Conservation (phyloP, 2,888 invertebrate species). For the Piscicola geometra region DNA sequence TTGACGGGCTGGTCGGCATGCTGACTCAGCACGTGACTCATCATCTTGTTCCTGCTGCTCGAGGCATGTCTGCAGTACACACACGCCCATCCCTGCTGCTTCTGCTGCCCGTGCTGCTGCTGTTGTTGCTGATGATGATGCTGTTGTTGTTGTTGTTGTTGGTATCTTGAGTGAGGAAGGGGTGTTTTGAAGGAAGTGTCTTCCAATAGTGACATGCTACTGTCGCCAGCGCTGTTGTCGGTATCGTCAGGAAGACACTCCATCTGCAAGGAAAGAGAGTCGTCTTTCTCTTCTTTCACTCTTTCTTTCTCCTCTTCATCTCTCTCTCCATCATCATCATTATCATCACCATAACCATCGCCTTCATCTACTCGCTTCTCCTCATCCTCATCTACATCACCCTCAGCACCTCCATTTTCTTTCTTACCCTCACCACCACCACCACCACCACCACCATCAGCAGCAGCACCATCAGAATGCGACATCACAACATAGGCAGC, state of each 20-base stretch:
- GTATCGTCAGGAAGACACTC: background rate
- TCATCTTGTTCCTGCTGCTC: conserved; percentile 19
- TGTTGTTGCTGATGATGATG: too few relatives aligned
- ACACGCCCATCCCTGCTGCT: conserved; percentile 17
- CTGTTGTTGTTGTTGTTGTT: too few relatives aligned
- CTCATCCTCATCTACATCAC: background rate
- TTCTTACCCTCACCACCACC: background rate
- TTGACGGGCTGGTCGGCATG: conserved; percentile 22
- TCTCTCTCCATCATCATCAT: background rate
- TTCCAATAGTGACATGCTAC: too few relatives aligned
- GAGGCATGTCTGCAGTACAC: conserved; percentile 15
- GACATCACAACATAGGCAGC: too few relatives aligned
- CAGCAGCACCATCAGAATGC: background rate
- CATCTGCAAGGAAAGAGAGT: background rate
- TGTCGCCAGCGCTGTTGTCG: background rate
- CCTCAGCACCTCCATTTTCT: background rate
- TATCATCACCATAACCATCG: background rate
- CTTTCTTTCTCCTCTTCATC: background rate
- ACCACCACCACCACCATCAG: background rate
- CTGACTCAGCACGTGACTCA: conserved; percentile 5
- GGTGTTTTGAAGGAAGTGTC: too few relatives aligned
- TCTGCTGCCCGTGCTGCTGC: background rate
- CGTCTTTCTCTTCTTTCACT: background rate
- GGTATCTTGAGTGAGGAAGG: background rate
- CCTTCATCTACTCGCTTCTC: background rate